Percentiles rank a stretch among this genome's conserved stretches.
Evolutionary conservation across 2,113 vertebrate species (phyloP).

Genomic region (Scophthalmus maximus): DNA sequence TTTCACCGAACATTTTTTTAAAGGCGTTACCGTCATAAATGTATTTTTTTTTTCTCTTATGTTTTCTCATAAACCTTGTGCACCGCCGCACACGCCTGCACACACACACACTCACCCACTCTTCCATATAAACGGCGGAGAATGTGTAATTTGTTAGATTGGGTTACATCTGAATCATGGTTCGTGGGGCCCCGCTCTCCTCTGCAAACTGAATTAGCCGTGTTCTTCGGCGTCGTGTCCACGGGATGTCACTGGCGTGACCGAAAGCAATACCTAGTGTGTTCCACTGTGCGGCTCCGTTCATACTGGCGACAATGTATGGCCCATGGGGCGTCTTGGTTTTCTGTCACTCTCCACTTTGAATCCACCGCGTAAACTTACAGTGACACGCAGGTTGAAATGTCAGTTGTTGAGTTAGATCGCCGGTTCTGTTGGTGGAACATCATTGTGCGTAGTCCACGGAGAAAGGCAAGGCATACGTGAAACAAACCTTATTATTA

Average conservation of each 20-base stretch:
- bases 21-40: too few species aligned
- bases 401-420: too few species aligned
- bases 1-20: too few species aligned
- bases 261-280: constrained; percentile 54
- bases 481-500: too few species aligned
- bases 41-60: constrained; percentile 16
- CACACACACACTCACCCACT: constrained; percentile 8
- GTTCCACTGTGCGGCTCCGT: constrained; percentile 33
- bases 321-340: not conserved
- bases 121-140: constrained; percentile 22
- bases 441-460: too few species aligned
- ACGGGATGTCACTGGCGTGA: constrained; percentile 38
- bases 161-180: constrained; percentile 57
- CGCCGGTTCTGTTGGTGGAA: too few species aligned
- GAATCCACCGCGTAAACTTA: too few species aligned
- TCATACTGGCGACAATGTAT: constrained; percentile 27
- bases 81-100: too few species aligned
- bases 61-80: not conserved
- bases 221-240: constrained; percentile 39
- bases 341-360: too few species aligned
- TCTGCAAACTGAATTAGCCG: constrained; percentile 52
- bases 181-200: constrained; percentile 34
- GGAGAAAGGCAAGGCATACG: too few species aligned
- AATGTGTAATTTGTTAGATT: constrained; percentile 54
- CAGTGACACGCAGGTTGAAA: too few species aligned